Evolutionary conservation across 2,888 invertebrate genomes (phyloP).

Genomic region (Lasioglossum zephyrum): DNA sequence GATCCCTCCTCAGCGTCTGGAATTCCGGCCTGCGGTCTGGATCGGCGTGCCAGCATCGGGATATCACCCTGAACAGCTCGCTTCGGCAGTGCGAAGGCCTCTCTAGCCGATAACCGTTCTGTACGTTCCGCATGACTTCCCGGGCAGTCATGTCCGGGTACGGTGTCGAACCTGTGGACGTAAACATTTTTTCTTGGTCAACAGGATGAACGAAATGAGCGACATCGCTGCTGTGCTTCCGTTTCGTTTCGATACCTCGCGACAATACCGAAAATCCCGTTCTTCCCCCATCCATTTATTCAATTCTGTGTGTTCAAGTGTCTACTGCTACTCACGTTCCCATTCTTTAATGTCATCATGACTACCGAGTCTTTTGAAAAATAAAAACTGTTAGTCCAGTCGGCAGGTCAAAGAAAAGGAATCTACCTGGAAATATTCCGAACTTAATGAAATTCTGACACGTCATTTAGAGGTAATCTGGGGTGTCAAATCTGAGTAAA

Average conservation of each 20-base stretch:
- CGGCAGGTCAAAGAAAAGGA: no score
- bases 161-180: constrained; percentile 90
- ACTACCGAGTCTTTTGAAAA: background rate
- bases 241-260: background rate
- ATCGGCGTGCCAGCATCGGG: constrained; percentile 89
- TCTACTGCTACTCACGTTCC: background rate
- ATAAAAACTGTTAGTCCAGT: no score
- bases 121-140: constrained; percentile 92
- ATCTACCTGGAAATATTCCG: no score
- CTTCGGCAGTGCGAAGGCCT: constrained; percentile 92
- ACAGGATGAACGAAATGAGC: background rate
- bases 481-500: no score
- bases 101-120: constrained; percentile 91
- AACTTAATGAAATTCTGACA: no score
- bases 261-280: background rate
- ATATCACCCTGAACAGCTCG: constrained; percentile 88
- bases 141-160: constrained; percentile 94
- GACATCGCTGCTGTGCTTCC: background rate
- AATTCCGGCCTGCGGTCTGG: constrained; percentile 91
- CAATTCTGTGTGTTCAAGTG: background rate
- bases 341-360: background rate
- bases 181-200: background rate
- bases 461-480: no score
- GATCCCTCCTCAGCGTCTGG: constrained; percentile 86
- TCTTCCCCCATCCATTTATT: background rate